Base-by-base conservation (phyloP, 2,797 vertebrate species). In the Amniataba percoides region DNA sequence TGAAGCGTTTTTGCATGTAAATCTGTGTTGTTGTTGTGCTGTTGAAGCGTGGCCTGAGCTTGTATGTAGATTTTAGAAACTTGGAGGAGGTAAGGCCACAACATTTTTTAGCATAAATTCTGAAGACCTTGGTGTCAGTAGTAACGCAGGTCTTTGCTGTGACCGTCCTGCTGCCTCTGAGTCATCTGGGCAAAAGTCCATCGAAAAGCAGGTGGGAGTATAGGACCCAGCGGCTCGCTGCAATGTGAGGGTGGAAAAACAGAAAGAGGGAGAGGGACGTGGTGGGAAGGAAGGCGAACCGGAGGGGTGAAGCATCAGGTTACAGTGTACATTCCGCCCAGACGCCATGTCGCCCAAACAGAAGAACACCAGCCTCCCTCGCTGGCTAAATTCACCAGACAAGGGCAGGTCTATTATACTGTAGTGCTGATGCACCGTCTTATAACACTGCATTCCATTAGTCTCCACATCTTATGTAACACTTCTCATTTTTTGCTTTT, bases 311-410 rank as follows among this genome's bases (percentile, higher is more conserved):
- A 91, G 92, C 90, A 82, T 94, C 94, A 86, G 87, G 89, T 94
- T 94, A 93, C 92, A 93, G 85, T 90, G 87, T 90, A 84, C 92
- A 92, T 91, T 93, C 93, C 87, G 69, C 91, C 86, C 89, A 92
- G 91, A 92, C 89, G 84, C 91, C 90, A 92, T 93, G 90, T 94
- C 89, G 89, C 86, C 93, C 90, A 90, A 92, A 91, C 87, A 90
- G 85, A 90, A 77, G 72, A 92, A 73, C 84, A 85, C 82, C 85
- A 77, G 79, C 81, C 85, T 80, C 85, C 80, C 89, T 85, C 78
- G n/a, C 87, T 82, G 79, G 83, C 82, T 84, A n/a, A 63, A 87
- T 87, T n/a, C 80, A 78, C 56, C 86, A 90, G 90, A 88, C 82
- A 81, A 80, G 84, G 86, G 81, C 88, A 83, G 84, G 72, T 81